phyloP scores from a whole-genome alignment of 2,113 vertebrate species.

The Apeltes quadracus region DNA sequence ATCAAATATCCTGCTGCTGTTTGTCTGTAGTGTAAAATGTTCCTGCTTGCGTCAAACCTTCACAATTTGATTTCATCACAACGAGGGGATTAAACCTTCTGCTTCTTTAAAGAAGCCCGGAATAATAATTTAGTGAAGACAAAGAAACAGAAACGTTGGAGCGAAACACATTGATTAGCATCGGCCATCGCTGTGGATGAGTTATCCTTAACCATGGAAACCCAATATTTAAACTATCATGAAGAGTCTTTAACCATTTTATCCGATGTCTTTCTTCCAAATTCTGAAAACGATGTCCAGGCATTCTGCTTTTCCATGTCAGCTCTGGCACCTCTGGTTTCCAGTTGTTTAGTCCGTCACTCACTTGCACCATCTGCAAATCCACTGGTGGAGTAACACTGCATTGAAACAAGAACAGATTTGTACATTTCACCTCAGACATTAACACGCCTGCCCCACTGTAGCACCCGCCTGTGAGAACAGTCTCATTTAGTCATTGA shows the following conservation, averaged over 20 bases:
- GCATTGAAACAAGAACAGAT: conserved; percentile 41
- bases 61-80: neutral
- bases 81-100: neutral
- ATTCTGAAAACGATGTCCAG: neutral
- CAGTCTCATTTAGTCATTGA: conserved; percentile 48
- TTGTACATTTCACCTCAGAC: conserved; percentile 36
- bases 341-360: conserved; percentile 49
- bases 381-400: conserved; percentile 38
- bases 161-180: neutral
- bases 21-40: conserved; percentile 29
- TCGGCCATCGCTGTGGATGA: neutral
- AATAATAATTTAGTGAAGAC: neutral
- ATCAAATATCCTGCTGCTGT: conserved; percentile 35
- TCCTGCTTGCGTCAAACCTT: neutral
- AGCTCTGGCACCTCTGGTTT: conserved; percentile 50
- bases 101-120: neutral
- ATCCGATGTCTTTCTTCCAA: neutral
- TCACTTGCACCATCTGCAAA: conserved; percentile 19
- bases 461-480: conserved; percentile 23
- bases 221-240: neutral
- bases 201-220: neutral
- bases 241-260: neutral
- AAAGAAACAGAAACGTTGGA: neutral
- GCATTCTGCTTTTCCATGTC: neutral
- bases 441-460: conserved; percentile 11